Percentiles rank a stretch among this genome's conserved stretches.
Conservation (phyloP, 1,140 invertebrate genomes). For the Schlechtendalia chinensis region DNA sequence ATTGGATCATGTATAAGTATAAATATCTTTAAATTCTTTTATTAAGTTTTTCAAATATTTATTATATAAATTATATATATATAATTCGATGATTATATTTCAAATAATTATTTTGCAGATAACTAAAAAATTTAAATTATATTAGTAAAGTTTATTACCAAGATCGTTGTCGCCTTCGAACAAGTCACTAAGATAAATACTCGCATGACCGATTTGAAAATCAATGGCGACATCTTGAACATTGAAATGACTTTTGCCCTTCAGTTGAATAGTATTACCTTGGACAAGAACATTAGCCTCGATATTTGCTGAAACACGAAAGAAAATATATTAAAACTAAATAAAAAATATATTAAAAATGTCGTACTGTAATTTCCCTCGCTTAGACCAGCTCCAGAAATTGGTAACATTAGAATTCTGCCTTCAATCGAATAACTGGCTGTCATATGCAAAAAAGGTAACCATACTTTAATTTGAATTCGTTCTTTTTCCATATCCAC, state of each 20-base stretch:
- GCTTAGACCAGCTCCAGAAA: constrained; percentile 61
- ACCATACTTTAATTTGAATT: constrained; percentile 59
- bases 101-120: not conserved
- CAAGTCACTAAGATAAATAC: constrained; percentile 53
- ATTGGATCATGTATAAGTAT: not conserved
- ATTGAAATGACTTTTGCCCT: constrained; percentile 60
- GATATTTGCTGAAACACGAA: constrained; percentile 62
- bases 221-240: constrained; percentile 61
- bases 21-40: not conserved
- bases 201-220: constrained; percentile 53
- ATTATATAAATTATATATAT: too few relatives aligned
- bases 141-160: constrained; percentile 49
- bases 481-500: constrained; percentile 60
- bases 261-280: constrained; percentile 60
- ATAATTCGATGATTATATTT: too few relatives aligned
- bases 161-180: constrained; percentile 54
- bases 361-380: constrained; percentile 63
- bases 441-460: constrained; percentile 61
- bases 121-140: not conserved
- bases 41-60: not conserved
- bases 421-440: constrained; percentile 63
- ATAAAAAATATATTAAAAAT: constrained; percentile 20
- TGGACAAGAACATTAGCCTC: constrained; percentile 62
- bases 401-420: constrained; percentile 65
- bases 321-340: constrained; percentile 47